Evolutionary conservation across 2,113 vertebrate species (phyloP).

Genomic region (human (Homo sapiens)): GRCh38 chr1:15190001-15190500

Average conservation of each 20-base stretch:
- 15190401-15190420: fast-evolving
- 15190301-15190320: not conserved
- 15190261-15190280: fast-evolving
- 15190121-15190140: not conserved
- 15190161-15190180: constrained; percentile 11
- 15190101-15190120: not conserved
- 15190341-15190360: not conserved
- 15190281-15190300: fast-evolving
- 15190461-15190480: fast-evolving
- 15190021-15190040: not conserved
- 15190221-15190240: not conserved
- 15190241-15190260: fast-evolving
- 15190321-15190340: fast-evolving
- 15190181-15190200: not conserved
- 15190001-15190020: fast-evolving
- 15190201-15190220: constrained; percentile 10
- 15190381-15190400: not conserved
- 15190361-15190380: not conserved
- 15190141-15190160: not conserved
- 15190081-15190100: not conserved
- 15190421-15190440: not conserved
- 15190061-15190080: fast-evolving
- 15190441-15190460: not conserved
- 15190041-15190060: not conserved
- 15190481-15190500: not conserved